Evolutionary conservation across 2,888 invertebrate genomes (phyloP).

Genomic region (Endotricha flammealis): DNA sequence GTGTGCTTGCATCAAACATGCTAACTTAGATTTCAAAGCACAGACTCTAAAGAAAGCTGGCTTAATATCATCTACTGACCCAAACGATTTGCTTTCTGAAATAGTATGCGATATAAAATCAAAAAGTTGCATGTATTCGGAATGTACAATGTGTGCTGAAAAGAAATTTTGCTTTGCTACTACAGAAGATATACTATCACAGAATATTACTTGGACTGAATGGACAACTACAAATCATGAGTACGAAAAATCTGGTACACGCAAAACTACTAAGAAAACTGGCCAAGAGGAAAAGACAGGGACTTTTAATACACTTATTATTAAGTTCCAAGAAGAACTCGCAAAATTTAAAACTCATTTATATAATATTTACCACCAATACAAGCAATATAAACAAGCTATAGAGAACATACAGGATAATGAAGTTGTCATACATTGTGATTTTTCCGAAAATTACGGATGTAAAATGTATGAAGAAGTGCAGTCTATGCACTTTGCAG

Average conservation of each 20-base stretch:
- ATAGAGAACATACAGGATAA: neutral
- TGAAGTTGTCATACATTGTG: neutral
- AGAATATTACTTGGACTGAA: neutral
- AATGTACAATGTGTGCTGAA: neutral
- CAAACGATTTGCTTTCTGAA: neutral
- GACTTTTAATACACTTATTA: neutral
- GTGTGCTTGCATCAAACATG: neutral
- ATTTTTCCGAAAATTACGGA: constrained; percentile 5
- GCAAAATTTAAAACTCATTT: neutral
- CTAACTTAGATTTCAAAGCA: neutral
- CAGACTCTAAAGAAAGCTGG: neutral
- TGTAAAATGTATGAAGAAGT: constrained; percentile 3
- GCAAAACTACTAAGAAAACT: neutral
- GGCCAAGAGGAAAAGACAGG: neutral
- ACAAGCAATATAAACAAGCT: neutral
- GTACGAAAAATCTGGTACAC: neutral
- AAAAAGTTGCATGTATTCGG: neutral
- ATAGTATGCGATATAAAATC: neutral
- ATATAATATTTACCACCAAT: neutral
- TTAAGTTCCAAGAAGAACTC: neutral
- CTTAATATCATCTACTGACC: neutral
- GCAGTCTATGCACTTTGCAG: constrained; percentile 4
- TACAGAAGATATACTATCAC: neutral
- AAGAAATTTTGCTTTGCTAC: neutral
- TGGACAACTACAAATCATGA: neutral